Evolutionary conservation across 2,888 invertebrate genomes (phyloP).

Genomic region (Sesamia inferens): DNA sequence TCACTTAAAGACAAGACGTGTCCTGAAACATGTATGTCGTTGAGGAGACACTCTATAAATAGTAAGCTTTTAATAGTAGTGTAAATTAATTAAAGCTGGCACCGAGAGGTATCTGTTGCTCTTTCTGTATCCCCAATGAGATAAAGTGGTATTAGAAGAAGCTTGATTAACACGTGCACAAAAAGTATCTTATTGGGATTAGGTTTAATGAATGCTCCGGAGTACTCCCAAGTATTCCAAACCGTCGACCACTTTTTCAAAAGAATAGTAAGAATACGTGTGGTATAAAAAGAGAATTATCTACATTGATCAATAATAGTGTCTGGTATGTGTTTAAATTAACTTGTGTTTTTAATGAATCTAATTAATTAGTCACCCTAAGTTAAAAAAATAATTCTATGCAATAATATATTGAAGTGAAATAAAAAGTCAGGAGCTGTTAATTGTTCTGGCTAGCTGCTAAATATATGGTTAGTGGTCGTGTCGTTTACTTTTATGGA

Average conservation of each 20-base stretch:
- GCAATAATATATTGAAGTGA: constrained; percentile 24
- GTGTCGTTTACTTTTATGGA: constrained; percentile 13
- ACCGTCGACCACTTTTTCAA: constrained; percentile 45
- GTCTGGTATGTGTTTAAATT: constrained; percentile 43
- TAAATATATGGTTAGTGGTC: constrained; percentile 37
- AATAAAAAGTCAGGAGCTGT: constrained; percentile 26
- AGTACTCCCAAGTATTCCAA: constrained; percentile 12
- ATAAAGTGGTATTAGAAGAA: constrained; percentile 32
- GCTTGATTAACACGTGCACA: constrained; percentile 27
- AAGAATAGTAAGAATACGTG: constrained; percentile 7
- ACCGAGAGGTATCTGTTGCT: constrained; percentile 7
- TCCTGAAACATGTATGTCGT: constrained; percentile 13
- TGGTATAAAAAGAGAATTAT: constrained; percentile 46
- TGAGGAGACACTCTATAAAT: constrained; percentile 6
- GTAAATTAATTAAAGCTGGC: constrained; percentile 51
- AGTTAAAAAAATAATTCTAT: constrained; percentile 32
- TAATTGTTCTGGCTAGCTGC: constrained; percentile 27
- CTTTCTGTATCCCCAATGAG: constrained; percentile 7
- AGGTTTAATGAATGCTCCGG: constrained; percentile 33
- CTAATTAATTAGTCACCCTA: constrained; percentile 49
- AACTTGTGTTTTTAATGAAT: constrained; percentile 37
- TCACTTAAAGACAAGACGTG: constrained; percentile 7
- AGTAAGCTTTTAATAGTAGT: constrained; percentile 9
- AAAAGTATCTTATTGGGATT: constrained; percentile 32
- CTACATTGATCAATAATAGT: constrained; percentile 33